Evolutionary conservation across 2,113 vertebrate genomes (phyloP), one percentile per base, ranked within the genome.

Genomic region (Perca fluviatilis): DNA sequence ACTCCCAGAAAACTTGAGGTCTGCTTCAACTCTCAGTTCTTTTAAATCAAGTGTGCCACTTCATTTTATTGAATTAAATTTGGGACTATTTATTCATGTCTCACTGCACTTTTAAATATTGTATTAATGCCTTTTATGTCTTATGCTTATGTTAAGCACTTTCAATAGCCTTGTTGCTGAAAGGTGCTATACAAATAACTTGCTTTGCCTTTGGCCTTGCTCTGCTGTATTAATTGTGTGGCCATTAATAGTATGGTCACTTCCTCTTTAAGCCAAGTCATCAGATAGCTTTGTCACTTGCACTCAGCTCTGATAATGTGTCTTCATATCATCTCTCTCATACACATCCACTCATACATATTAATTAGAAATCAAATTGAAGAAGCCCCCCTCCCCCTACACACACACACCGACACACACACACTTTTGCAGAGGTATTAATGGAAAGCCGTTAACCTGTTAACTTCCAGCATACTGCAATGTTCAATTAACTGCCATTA

Each of bases 401-500:
- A 36, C 36, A 7, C 6, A 36, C 36, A 36, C 7, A 40, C 36
- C 9, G 8, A 40, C 36, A 40, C 33, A 33, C 33, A 33, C 6
- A 33, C 76, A 87, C 76, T 82, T 89, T 82, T 88, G 72, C 88
- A 63, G 53, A 84, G 78, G 68, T 84, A 91, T 93, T 89, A 93
- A 91, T 91, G 88, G 80, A 87, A 89, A 88, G 56, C 58, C 68
- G 90, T 94, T 94, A 93, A 93, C 91, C 89, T 92, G 85, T 91
- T 94, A 89, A 93, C 7, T 30, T 88, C 86, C 75, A 77, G 46
- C 79, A 81, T 19, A 58, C 78, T 64, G 58, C 86, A 85, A 83
- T 53, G 62, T 79, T 88, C 80, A 93, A 83, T 92, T 91, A 89
- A 64, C 72, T 80, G 13, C 30, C 53, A 88, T 90, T 89, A 88